Percentiles rank a stretch among this genome's conserved stretches.
Evolutionary conservation across 2,113 vertebrate genomes (phyloP).

Genomic region (Sminthopsis crassicaudata): DNA sequence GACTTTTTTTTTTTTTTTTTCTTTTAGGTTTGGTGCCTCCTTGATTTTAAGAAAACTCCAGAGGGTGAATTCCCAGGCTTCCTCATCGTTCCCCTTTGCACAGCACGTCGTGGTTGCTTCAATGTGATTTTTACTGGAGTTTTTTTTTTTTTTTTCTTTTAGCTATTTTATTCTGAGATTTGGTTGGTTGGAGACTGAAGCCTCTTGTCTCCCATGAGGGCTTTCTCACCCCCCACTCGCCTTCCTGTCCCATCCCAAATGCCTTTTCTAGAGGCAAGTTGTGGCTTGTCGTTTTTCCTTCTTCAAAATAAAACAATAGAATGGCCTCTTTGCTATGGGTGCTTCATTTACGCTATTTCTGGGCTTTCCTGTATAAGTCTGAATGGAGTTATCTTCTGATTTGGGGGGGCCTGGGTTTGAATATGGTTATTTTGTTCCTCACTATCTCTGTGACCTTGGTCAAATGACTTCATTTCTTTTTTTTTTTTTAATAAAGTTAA

Average conservation of each 20-base stretch:
- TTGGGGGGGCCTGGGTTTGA: background rate
- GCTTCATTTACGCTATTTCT: constrained; percentile 43
- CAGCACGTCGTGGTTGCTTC: constrained; percentile 17
- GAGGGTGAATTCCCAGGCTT: constrained; percentile 44
- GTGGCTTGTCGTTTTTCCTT: constrained; percentile 57
- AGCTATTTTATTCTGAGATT: constrained; percentile 47
- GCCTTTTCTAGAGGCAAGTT: constrained; percentile 59
- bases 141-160: constrained; percentile 61
- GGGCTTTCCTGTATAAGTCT: constrained; percentile 32
- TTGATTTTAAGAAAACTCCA: constrained; percentile 43
- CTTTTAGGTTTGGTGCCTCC: constrained; percentile 51
- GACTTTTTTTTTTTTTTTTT: constrained; percentile 47
- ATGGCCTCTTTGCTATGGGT: background rate
- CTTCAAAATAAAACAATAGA: constrained; percentile 68
- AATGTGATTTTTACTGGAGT: constrained; percentile 16
- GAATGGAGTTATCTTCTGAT: constrained; percentile 13
- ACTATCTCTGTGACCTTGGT: background rate
- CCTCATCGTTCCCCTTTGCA: constrained; percentile 30
- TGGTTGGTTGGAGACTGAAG: constrained; percentile 59
- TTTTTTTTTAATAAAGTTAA: too few species aligned
- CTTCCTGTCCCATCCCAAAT: background rate
- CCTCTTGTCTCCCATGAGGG: constrained; percentile 53
- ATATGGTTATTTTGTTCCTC: background rate
- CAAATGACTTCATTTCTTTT: background rate
- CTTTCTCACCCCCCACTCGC: constrained; percentile 6